A percentile compares a stretch with the other conserved stretches of the same genome.
Conservation (phyloP, 2,888 invertebrate species). For the Nephrocerus scutellatus region DNA sequence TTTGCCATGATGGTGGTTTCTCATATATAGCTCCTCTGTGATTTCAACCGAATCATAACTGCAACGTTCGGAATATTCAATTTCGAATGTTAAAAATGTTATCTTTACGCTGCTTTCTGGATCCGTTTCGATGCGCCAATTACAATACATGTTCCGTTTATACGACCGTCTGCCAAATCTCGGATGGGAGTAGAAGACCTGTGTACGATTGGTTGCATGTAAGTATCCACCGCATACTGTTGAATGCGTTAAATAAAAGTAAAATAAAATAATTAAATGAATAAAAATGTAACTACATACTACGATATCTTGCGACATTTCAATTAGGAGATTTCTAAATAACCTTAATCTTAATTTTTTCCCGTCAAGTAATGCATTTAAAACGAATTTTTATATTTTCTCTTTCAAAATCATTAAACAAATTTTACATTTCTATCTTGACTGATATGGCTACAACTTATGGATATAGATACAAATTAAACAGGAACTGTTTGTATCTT, state of each 20-base stretch:
- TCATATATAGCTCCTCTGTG: slow-evolving; percentile 66
- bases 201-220: slow-evolving; percentile 67
- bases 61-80: slow-evolving; percentile 84
- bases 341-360: too few relatives aligned
- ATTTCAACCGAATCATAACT: slow-evolving; percentile 91
- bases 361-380: too few relatives aligned
- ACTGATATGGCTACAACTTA: too few relatives aligned
- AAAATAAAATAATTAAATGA: not conserved
- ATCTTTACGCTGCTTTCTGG: slow-evolving; percentile 73
- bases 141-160: slow-evolving; percentile 81
- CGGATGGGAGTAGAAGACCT: slow-evolving; percentile 90
- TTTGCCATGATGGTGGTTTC: slow-evolving; percentile 61
- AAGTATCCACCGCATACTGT: slow-evolving; percentile 90
- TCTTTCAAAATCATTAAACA: too few relatives aligned
- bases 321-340: too few relatives aligned
- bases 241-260: not conserved
- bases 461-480: too few relatives aligned
- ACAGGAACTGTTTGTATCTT: too few relatives aligned
- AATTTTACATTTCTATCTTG: too few relatives aligned
- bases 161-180: slow-evolving; percentile 86
- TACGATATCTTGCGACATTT: too few relatives aligned
- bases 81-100: slow-evolving; percentile 65
- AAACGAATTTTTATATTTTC: too few relatives aligned
- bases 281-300: not conserved
- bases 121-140: slow-evolving; percentile 88